phyloP scores from a whole-genome alignment of 2,888 invertebrate species.

The Margaritifera margaritifera region DNA sequence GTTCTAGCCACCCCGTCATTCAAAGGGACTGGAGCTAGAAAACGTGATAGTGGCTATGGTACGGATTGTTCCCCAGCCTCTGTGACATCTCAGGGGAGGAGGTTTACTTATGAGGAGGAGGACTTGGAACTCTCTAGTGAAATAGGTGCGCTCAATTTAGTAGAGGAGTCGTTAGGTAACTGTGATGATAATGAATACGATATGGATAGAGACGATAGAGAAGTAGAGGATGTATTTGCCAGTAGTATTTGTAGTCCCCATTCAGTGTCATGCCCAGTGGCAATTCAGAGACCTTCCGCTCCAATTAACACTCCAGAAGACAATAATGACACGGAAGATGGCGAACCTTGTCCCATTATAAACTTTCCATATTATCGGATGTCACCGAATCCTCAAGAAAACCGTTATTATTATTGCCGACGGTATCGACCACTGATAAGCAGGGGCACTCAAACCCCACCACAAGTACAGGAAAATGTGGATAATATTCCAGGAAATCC shows the following conservation, averaged over 20 bases:
- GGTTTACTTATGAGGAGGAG: constrained; percentile 51
- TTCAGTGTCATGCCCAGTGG: constrained; percentile 20
- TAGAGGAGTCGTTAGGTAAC: no score
- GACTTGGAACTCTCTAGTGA: constrained; percentile 8
- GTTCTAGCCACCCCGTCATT: neutral
- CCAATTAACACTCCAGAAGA: constrained; percentile 25
- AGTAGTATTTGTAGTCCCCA: constrained; percentile 5
- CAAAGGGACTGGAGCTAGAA: constrained; percentile 15
- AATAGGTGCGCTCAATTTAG: neutral
- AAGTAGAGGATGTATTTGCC: constrained; percentile 29
- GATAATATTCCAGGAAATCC: constrained; percentile 11
- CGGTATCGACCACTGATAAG: constrained; percentile 41
- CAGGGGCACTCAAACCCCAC: constrained; percentile 61
- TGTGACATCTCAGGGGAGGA: constrained; percentile 22
- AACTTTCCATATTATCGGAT: no score
- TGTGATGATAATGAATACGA: no score
- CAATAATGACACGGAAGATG: constrained; percentile 8
- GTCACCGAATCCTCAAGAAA: no score
- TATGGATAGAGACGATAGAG: constrained; percentile 9
- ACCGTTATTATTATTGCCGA: constrained; percentile 5
- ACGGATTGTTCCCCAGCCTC: constrained; percentile 60
- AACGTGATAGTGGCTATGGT: constrained; percentile 62
- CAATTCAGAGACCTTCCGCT: constrained; percentile 25
- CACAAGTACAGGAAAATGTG: constrained; percentile 42
- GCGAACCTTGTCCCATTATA: neutral